Evolutionary conservation across 2,797 vertebrate genomes (phyloP).

Genomic region (Crax fasciolata): DNA sequence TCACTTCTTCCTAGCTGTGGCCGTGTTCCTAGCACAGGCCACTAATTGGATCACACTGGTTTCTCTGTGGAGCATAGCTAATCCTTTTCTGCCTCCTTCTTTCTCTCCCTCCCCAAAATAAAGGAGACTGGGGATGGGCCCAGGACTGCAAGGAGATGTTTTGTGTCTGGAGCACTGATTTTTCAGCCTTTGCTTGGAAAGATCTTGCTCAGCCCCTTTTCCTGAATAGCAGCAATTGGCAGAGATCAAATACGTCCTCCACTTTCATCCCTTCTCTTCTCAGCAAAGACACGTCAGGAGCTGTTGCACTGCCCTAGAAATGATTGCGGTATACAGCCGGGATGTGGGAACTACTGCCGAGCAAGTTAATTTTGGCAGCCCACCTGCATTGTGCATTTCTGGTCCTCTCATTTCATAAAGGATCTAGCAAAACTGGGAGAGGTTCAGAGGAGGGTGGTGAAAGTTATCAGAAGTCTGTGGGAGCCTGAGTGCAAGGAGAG

Average conservation of each 20-base stretch:
- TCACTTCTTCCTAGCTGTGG: slow-evolving; percentile 10
- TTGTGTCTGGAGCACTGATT: neutral
- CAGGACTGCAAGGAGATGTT: neutral
- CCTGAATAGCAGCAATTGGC: neutral
- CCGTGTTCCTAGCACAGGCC: neutral
- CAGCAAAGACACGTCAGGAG: neutral
- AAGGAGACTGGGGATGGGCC: neutral
- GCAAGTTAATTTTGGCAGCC: neutral
- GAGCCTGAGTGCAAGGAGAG: neutral
- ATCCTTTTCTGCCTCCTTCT: slow-evolving; percentile 35
- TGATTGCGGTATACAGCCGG: neutral
- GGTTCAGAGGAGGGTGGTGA: neutral
- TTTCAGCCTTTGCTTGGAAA: slow-evolving; percentile 28
- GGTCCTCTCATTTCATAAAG: neutral
- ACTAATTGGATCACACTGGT: slow-evolving; percentile 55
- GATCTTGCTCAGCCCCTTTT: neutral
- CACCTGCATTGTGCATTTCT: neutral
- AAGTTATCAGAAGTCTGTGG: neutral
- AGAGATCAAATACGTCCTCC: neutral
- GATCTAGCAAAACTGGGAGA: neutral
- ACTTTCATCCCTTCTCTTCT: neutral
- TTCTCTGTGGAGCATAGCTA: neutral
- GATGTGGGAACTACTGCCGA: neutral
- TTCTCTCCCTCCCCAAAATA: neutral
- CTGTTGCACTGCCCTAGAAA: neutral